Evolutionary conservation across 64 coral and sea anemone genomes (phyloP).

Genomic region (Catalaphyllia jardinei): DNA sequence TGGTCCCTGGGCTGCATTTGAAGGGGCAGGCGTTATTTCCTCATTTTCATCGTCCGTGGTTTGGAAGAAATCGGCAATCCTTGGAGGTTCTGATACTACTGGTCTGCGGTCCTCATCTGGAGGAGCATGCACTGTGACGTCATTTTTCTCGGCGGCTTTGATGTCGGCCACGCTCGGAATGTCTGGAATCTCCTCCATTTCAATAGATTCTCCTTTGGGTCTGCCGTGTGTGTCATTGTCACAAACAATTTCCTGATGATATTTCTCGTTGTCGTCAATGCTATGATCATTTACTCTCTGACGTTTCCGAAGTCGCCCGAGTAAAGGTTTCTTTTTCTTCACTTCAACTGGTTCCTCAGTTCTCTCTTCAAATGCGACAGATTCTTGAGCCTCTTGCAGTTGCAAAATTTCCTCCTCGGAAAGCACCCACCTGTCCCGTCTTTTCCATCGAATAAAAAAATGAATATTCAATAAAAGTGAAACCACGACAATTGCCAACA

Average conservation of each 20-base stretch:
- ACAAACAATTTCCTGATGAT: not conserved
- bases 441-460: conserved; percentile 23
- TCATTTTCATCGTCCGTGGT: not conserved
- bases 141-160: not conserved
- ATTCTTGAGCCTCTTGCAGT: not conserved
- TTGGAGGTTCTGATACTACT: not conserved
- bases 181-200: conserved; percentile 8
- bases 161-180: conserved; percentile 14
- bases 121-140: not conserved
- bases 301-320: not conserved
- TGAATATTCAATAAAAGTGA: conserved; percentile 21
- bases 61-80: not conserved
- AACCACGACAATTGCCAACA: not conserved
- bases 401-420: conserved; percentile 5
- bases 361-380: not conserved
- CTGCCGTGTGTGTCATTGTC: not conserved
- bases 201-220: not conserved
- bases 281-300: not conserved
- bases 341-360: not conserved
- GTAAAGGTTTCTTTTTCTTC: not conserved
- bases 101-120: not conserved
- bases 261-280: not conserved
- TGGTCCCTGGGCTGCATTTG: not conserved
- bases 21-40: not conserved
- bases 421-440: not conserved